These are phyloP conservation scores for Blomia tropicalis DNA, from an alignment of 2,888 invertebrate genomes.

Conservation along the genomic window DNA sequence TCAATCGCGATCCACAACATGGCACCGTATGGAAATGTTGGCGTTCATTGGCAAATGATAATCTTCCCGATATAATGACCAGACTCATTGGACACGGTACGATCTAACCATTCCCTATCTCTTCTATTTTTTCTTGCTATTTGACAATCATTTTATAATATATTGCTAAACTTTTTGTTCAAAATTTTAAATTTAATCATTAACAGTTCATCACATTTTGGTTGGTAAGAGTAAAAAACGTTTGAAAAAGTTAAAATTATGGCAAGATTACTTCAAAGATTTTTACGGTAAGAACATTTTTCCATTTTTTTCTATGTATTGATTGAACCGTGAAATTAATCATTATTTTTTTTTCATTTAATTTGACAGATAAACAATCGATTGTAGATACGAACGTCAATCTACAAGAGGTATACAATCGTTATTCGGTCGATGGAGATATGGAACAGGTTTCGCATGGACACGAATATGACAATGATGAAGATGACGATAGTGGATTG, in stretches of 20 bases:
- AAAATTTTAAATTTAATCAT: neutral
- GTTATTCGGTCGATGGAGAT: neutral
- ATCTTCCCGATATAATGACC: neutral
- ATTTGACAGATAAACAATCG: neutral
- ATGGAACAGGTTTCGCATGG: neutral
- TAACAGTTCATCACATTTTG: neutral
- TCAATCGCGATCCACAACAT: neutral
- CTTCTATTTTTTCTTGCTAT: neutral
- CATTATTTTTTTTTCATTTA: neutral
- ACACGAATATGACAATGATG: neutral
- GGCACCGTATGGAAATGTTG: neutral
- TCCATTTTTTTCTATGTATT: neutral
- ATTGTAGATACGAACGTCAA: neutral
- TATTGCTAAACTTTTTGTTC: neutral
- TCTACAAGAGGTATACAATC: neutral
- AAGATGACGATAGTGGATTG: slow-evolving; percentile 5
- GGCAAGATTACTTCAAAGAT: neutral
- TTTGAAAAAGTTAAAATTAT: neutral
- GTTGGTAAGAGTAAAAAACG: neutral
- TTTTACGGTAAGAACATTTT: neutral
- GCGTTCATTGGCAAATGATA: neutral
- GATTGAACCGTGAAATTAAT: neutral
- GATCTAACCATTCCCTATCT: no score
- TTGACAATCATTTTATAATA: neutral
- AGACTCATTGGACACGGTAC: slow-evolving; percentile 7